Conservation (phyloP, 37 sponge, comb jelly and placozoan genomes). For the Haliclona indistincta region DNA sequence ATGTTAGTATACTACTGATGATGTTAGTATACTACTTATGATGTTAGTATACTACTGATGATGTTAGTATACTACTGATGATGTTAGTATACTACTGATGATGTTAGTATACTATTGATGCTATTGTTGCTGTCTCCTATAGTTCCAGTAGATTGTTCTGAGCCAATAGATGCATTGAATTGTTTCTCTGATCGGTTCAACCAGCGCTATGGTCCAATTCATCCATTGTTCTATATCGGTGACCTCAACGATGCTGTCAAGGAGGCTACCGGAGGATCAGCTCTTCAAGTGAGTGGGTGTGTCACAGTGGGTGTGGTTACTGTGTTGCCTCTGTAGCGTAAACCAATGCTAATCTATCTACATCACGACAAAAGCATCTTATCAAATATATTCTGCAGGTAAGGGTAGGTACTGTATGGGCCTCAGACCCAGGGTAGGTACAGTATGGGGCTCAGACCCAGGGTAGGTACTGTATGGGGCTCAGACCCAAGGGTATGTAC, state of each 20-base stretch:
- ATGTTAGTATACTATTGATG: neutral
- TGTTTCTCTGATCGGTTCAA: slow-evolving; percentile 60
- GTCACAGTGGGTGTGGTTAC: neutral
- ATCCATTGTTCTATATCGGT: slow-evolving; percentile 84
- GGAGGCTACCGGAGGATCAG: slow-evolving; percentile 55
- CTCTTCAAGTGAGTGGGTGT: neutral
- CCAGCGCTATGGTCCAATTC: slow-evolving; percentile 70
- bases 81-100: too few species aligned
- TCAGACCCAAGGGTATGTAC: too few species aligned
- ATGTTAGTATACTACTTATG: too few species aligned
- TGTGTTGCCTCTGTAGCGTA: slow-evolving; percentile 37
- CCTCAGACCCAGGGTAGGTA: too few species aligned
- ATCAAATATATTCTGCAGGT: slow-evolving; percentile 91
- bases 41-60: too few species aligned
- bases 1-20: too few species aligned
- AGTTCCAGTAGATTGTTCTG: slow-evolving; percentile 65
- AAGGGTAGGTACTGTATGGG: too few species aligned
- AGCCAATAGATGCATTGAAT: slow-evolving; percentile 61
- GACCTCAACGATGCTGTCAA: slow-evolving; percentile 75
- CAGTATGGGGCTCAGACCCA: too few species aligned
- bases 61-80: too few species aligned
- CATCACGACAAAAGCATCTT: slow-evolving; percentile 90
- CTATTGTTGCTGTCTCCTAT: neutral
- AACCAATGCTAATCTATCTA: slow-evolving; percentile 83
- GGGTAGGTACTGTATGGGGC: too few species aligned